Evolutionary conservation across 2,113 vertebrate species (phyloP).

Genomic region (Calonectris borealis): DNA sequence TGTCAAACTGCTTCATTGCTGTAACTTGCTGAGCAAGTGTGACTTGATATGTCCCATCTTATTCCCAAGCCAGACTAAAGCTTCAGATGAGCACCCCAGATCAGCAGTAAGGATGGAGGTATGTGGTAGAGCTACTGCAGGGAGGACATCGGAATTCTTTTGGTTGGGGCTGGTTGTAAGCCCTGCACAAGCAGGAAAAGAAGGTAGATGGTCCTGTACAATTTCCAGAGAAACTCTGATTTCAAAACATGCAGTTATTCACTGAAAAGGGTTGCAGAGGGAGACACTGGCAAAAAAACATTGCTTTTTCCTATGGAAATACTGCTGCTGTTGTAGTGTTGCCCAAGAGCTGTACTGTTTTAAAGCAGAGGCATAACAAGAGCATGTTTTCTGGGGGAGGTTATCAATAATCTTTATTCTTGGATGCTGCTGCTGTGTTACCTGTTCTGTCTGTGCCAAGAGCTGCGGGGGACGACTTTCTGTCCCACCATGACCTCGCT

Average conservation of each 20-base stretch:
- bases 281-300: neutral
- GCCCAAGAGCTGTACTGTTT: neutral
- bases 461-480: neutral
- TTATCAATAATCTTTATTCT: neutral
- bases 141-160: neutral
- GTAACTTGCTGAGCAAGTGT: neutral
- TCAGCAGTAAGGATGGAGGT: neutral
- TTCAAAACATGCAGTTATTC: neutral
- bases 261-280: neutral
- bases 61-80: neutral
- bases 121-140: neutral
- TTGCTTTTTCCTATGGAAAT: neutral
- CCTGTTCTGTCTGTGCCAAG: neutral
- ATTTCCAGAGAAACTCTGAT: neutral
- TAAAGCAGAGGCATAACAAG: neutral
- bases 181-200: neutral
- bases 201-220: neutral
- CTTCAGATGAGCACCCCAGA: neutral
- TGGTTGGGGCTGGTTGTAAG: neutral
- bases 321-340: neutral
- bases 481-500: neutral
- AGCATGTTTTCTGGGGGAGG: neutral
- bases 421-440: neutral
- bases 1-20: neutral
- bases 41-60: neutral